These are phyloP conservation scores for Tolmerus cingulatus DNA, from an alignment of 2,888 invertebrate species.

Conservation along the genomic window DNA sequence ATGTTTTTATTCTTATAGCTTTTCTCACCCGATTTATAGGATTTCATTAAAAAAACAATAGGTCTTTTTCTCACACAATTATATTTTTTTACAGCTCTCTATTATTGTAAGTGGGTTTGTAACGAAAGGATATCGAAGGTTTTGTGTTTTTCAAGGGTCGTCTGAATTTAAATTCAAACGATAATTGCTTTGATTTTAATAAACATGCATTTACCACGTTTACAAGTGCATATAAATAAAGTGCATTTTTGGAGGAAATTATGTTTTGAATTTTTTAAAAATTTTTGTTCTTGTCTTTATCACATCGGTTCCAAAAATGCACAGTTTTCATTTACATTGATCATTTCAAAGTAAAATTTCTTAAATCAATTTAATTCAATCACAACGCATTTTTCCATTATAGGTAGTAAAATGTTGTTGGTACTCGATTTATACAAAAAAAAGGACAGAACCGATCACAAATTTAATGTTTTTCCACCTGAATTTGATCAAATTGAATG, in stretches of 20 bases:
- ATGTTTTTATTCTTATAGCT: neutral
- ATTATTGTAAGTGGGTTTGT: slow-evolving; percentile 6
- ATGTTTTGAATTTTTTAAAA: neutral
- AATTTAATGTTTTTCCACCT: neutral
- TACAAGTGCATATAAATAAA: neutral
- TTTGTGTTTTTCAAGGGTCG: neutral
- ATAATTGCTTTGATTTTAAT: neutral
- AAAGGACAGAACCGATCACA: neutral
- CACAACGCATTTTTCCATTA: neutral
- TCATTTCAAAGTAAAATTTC: neutral
- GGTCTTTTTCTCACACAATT: neutral
- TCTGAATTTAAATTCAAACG: neutral
- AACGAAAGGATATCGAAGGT: neutral
- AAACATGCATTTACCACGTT: neutral
- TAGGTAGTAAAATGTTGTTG: neutral
- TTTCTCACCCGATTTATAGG: neutral
- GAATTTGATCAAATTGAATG: neutral
- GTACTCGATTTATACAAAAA: neutral
- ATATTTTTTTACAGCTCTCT: slow-evolving; percentile 28
- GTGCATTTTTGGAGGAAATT: neutral
- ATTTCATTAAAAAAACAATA: neutral
- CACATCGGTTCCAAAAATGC: neutral
- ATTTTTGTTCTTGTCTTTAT: neutral
- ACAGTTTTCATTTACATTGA: neutral
- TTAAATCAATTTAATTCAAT: neutral